These are phyloP conservation scores for Ellobium chinense DNA, from an alignment of 2,888 invertebrate genomes.

Conservation along the genomic window DNA sequence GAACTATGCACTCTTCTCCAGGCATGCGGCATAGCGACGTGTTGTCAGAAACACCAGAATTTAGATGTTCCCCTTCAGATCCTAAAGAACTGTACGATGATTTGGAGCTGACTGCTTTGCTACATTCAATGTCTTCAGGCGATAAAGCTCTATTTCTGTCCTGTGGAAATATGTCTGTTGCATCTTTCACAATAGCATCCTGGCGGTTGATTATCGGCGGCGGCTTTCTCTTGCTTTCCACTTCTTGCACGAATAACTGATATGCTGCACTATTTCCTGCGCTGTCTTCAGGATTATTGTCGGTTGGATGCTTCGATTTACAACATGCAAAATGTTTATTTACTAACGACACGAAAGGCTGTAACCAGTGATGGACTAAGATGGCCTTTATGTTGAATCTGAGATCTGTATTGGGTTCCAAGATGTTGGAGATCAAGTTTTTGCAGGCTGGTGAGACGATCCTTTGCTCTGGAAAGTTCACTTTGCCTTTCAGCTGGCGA, in stretches of 20 bases:
- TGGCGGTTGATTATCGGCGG: not conserved
- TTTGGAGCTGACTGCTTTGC: not conserved
- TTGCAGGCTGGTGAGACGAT: not conserved
- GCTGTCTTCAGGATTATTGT: not conserved
- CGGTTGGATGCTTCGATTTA: not conserved
- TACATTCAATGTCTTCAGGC: too few relatives aligned
- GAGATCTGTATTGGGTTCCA: conserved; percentile 21
- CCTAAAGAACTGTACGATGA: not conserved
- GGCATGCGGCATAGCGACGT: conserved; percentile 29
- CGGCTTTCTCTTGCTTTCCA: not conserved
- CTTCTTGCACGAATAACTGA: not conserved
- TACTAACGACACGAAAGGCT: not conserved
- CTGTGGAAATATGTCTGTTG: too few relatives aligned
- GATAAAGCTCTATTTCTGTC: too few relatives aligned
- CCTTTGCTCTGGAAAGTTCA: conserved; percentile 19
- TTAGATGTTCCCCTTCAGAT: not conserved
- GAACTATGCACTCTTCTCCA: conserved; percentile 22
- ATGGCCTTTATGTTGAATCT: conserved; percentile 3
- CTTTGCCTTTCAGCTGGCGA: conserved; percentile 31
- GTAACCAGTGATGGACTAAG: conserved; percentile 5
- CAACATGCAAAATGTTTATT: not conserved
- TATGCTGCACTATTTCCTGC: not conserved
- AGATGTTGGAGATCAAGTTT: not conserved
- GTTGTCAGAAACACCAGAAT: not conserved
- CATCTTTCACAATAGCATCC: not conserved